Percentiles rank a stretch among this genome's conserved stretches.
Evolutionary conservation across 2,888 invertebrate genomes (phyloP).

Genomic region (Netelia melanura): DNA sequence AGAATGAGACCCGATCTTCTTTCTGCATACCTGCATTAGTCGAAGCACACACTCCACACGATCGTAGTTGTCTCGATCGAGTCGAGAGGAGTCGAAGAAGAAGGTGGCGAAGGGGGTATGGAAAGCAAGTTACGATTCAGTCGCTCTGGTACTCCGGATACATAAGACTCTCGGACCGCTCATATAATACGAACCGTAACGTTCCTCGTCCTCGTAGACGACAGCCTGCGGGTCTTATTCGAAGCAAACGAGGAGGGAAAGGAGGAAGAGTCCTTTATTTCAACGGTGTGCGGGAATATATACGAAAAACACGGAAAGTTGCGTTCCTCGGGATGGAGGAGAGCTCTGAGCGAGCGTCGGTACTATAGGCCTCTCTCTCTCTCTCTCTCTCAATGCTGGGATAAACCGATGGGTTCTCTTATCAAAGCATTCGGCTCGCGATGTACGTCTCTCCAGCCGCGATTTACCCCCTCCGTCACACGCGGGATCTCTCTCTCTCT

Average conservation of each 20-base stretch:
- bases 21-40: slow-evolving; percentile 40
- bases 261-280: slow-evolving; percentile 45
- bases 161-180: slow-evolving; percentile 57
- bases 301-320: slow-evolving; percentile 48
- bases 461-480: slow-evolving; percentile 36
- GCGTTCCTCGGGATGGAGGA: slow-evolving; percentile 40
- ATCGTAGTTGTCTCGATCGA: slow-evolving; percentile 27
- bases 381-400: slow-evolving; percentile 28
- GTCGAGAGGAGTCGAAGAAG: neutral
- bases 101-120: slow-evolving; percentile 9
- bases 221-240: slow-evolving; percentile 31
- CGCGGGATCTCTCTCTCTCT: neutral
- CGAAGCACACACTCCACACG: slow-evolving; percentile 11
- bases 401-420: slow-evolving; percentile 58
- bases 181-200: slow-evolving; percentile 63
- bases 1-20: slow-evolving; percentile 35
- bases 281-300: slow-evolving; percentile 25
- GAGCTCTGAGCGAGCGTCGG: slow-evolving; percentile 25
- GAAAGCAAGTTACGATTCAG: slow-evolving; percentile 50
- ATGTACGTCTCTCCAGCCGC: slow-evolving; percentile 35
- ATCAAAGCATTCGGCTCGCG: slow-evolving; percentile 55
- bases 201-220: slow-evolving; percentile 60
- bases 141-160: slow-evolving; percentile 43
- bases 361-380: neutral
- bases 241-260: neutral